Evolutionary conservation across 2,113 vertebrate genomes (phyloP).

Genomic region (Anhinga rufa): DNA sequence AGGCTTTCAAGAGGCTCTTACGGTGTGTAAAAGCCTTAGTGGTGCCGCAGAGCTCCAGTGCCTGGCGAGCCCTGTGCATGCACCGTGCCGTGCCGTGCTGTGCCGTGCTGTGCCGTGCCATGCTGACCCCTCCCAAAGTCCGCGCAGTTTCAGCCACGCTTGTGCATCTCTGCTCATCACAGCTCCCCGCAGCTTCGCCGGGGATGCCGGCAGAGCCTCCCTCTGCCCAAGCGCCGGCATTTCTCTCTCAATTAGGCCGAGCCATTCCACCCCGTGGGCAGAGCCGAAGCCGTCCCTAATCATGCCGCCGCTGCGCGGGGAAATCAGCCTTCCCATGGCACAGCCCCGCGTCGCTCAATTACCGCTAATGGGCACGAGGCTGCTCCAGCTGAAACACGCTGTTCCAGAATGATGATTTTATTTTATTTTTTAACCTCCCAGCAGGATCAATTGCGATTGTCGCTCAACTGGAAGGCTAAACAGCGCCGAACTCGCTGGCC

Average conservation of each 20-base stretch:
- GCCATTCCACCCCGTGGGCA: background rate
- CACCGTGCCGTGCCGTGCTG: rapidly evolving
- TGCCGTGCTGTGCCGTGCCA: rapidly evolving
- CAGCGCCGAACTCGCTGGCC: background rate
- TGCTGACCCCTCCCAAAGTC: background rate
- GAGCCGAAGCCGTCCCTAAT: background rate
- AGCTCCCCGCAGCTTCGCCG: rapidly evolving
- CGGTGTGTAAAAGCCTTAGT: rapidly evolving
- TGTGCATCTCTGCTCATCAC: rapidly evolving
- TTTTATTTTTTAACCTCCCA: background rate
- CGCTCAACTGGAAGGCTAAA: background rate
- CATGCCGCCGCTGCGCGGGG: background rate
- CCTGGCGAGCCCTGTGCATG: rapidly evolving
- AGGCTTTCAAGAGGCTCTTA: background rate
- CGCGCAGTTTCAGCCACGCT: rapidly evolving
- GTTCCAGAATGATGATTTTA: background rate
- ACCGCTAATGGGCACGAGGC: background rate
- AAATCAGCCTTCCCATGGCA: background rate
- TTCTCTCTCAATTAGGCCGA: background rate
- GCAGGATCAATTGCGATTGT: background rate
- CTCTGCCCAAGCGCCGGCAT: background rate
- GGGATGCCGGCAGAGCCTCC: rapidly evolving
- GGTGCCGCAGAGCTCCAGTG: background rate
- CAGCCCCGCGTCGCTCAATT: background rate
- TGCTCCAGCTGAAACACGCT: background rate